phyloP scores from a whole-genome alignment of 2,113 vertebrate genomes.

The Thomomys bottae region DNA sequence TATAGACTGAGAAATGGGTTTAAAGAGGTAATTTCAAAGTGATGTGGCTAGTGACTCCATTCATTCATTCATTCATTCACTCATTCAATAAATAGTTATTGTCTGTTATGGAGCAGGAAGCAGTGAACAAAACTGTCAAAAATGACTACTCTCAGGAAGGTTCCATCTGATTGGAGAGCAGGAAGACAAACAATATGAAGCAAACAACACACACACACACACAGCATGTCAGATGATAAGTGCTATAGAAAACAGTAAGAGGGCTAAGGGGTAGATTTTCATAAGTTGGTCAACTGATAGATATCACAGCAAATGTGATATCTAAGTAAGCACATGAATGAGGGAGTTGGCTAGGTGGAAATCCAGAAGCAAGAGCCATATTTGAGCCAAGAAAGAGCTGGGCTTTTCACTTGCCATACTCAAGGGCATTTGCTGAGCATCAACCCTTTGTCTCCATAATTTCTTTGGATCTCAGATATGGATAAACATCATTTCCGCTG shows the following conservation, averaged over 20 bases:
- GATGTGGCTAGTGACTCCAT: too few species aligned
- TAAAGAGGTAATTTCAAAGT: not conserved
- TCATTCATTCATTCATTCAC: not conserved
- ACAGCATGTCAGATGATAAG: too few species aligned
- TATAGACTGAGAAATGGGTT: not conserved
- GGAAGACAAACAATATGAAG: not conserved
- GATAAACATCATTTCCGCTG: not conserved
- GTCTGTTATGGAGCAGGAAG: not conserved
- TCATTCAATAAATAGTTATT: not conserved
- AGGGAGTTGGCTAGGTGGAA: not conserved
- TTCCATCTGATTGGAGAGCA: not conserved
- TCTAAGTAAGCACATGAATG: not conserved
- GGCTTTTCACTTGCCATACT: not conserved
- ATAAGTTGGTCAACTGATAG: not conserved
- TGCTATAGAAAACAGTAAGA: not conserved
- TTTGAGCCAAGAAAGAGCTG: not conserved
- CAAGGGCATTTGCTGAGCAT: not conserved
- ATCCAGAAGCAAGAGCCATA: not conserved
- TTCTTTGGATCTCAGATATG: not conserved
- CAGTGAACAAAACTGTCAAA: not conserved
- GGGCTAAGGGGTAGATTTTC: not conserved
- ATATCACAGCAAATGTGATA: not conserved
- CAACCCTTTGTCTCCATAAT: constrained; percentile 17
- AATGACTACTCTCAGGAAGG: not conserved
- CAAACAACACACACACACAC: not conserved